Evolutionary conservation across 2,888 invertebrate species (phyloP).

Genomic region (Coleophora deauratella): DNA sequence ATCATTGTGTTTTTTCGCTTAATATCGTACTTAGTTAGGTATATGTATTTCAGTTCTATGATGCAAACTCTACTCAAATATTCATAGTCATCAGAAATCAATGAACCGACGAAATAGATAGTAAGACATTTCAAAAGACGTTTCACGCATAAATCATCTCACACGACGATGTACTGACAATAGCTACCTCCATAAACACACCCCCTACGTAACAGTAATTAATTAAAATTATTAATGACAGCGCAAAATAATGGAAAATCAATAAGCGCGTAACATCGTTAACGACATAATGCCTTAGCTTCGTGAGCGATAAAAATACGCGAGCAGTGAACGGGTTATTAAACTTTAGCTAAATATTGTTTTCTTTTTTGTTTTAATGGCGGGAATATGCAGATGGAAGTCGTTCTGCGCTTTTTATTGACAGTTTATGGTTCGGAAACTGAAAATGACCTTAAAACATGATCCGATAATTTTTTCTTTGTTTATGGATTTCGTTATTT

Average conservation of each 20-base stretch:
- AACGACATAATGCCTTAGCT: constrained; percentile 14
- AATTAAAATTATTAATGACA: constrained; percentile 71
- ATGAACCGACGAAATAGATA: constrained; percentile 43
- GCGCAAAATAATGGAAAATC: constrained; percentile 61
- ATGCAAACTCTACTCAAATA: constrained; percentile 18
- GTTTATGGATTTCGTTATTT: constrained; percentile 5
- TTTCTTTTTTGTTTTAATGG: constrained; percentile 29
- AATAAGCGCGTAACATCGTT: constrained; percentile 31
- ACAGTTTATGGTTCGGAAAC: constrained; percentile 70
- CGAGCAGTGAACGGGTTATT: constrained; percentile 40
- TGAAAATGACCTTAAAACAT: constrained; percentile 54
- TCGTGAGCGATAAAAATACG: constrained; percentile 14
- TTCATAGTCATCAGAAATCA: constrained; percentile 55
- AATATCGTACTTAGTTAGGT: too few species aligned
- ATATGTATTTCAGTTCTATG: too few species aligned
- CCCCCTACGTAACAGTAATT: constrained; percentile 43
- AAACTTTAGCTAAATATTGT: constrained; percentile 31
- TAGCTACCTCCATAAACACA: constrained; percentile 38
- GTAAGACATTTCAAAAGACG: constrained; percentile 27
- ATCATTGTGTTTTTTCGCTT: too few species aligned
- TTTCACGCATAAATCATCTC: constrained; percentile 56
- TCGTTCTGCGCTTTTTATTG: constrained; percentile 51
- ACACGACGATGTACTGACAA: constrained; percentile 42
- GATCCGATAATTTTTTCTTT: constrained; percentile 46
- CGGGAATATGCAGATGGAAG: constrained; percentile 35